Evolutionary conservation across 2,888 invertebrate genomes (phyloP), one percentile per base, ranked within the genome.

Genomic region (Drosophila rellima): DNA sequence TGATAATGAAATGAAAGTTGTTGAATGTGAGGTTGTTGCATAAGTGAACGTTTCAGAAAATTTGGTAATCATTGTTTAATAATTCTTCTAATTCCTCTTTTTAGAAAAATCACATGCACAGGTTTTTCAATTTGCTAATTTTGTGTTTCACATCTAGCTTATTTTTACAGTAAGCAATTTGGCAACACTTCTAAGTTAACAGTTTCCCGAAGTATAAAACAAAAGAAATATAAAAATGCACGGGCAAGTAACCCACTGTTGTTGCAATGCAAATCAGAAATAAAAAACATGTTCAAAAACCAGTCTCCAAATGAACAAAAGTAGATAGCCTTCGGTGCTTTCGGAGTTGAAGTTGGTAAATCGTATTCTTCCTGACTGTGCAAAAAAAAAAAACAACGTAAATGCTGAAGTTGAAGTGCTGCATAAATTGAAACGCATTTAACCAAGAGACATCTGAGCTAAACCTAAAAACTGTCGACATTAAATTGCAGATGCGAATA

Each of bases 241-340:
- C 52, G 60, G 60, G 52, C 42, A 59, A 67, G 23, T 70, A 64
- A 60, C 56, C 40, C 51, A 45, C 35, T 15, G 56, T 62, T 54
- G 33, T 20, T 31, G 57, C 51, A 70, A 47, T 44, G 33, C 40
- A 56, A 47, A 54, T 40, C 52, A 40, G 57, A 61, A 54, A 57
- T 42, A 35, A 40, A 42, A 39, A 65, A 63, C 47, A 39, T 35
- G 60, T 55, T 7, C 55, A 37, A 52, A 84, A 86, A 88, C 85
- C 89, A 73, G 85, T 86, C 59, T 57, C 50, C 52, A 72, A 76
- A 70, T 65, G 63, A 56, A 60, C 62, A 57, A 56, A 73, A 80
- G 83, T 76, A 73, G 89, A 67, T 87, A 78, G 74, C 89, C 90
- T 88, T 88, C 87, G 42, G 31, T 37, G 70, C 61, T 44, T 61